Evolutionary conservation across 1,140 invertebrate genomes (phyloP), one percentile per base, ranked within the genome.

Genomic region (Ditylenchus dipsaci): DNA sequence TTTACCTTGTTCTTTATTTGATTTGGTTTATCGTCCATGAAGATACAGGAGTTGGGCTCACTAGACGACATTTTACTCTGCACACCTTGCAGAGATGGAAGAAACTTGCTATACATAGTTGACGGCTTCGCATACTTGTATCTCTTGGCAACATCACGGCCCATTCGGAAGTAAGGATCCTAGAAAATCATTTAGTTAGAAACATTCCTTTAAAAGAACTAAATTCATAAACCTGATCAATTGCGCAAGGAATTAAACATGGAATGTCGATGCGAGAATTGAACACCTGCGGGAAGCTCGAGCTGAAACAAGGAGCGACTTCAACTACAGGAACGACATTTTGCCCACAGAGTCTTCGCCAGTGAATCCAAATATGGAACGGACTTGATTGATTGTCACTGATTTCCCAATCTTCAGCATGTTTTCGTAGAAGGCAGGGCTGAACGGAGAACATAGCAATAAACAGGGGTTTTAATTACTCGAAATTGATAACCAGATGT

Each of bases 141-240:
- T 66, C 88, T 88, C 0, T 94, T 93, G 0, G 94, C 91, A 21
- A 97, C 92, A 85, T 99, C 95, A 68, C 95, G 87, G 0, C 93
- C 94, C 94, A 99, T 96, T 65, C 95, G 87, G 84, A 99, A 98
- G 84, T 97, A 98, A 0, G 95, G 95, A 86, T 98, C 95, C 88
- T 89, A 77, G 13, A 62, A 26, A 45, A 62, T 69, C 76, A 67
- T n/a, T n/a, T n/a, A n/a, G n/a, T n/a, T n/a, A n/a, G n/a, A n/a
- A n/a, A n/a, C n/a, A n/a, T n/a, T n/a, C n/a, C n/a, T n/a, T n/a
- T n/a, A 27, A 26, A 38, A 19, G 15, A 21, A 53, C 15, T 53
- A 53, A 53, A 53, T 53, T 53, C 15, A 19, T 17, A 74, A 82
- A 88, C 88, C 85, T 99, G 96, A 87, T 99, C 96, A 78, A 99